phyloP scores from a whole-genome alignment of 1,140 invertebrate genomes.

The Penaeus vannamei region DNA sequence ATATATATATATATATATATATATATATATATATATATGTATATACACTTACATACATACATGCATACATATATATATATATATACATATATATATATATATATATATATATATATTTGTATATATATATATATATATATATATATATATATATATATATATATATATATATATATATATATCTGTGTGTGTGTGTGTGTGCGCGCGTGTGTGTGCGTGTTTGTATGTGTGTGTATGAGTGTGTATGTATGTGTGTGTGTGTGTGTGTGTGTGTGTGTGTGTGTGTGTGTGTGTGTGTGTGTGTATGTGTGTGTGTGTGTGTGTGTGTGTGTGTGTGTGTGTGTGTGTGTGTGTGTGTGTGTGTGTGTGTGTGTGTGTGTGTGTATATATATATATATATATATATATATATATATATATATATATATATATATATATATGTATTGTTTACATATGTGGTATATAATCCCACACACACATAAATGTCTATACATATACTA shows the following conservation, averaged over 20 bases:
- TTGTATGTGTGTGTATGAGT: no score
- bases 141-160: conserved; percentile 20
- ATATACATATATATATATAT: neutral
- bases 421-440: conserved; percentile 9
- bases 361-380: no score
- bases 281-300: no score
- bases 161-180: neutral
- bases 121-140: conserved; percentile 6
- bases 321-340: neutral
- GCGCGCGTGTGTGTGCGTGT: neutral
- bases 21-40: conserved; percentile 25
- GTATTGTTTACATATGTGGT: conserved; percentile 7
- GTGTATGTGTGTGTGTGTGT: neutral
- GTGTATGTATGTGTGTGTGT: neutral
- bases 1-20: conserved; percentile 7
- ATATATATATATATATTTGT: conserved; percentile 24
- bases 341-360: neutral
- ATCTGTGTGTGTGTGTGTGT: neutral
- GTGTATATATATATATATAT: conserved; percentile 16
- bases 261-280: neutral
- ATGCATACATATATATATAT: neutral
- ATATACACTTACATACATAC: neutral
- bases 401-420: neutral
- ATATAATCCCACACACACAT: neutral
- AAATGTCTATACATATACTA: conserved; percentile 5